Evolutionary conservation across 2,113 vertebrate species (phyloP), one percentile per base, ranked within the genome.

Genomic region (Rana temporaria): DNA sequence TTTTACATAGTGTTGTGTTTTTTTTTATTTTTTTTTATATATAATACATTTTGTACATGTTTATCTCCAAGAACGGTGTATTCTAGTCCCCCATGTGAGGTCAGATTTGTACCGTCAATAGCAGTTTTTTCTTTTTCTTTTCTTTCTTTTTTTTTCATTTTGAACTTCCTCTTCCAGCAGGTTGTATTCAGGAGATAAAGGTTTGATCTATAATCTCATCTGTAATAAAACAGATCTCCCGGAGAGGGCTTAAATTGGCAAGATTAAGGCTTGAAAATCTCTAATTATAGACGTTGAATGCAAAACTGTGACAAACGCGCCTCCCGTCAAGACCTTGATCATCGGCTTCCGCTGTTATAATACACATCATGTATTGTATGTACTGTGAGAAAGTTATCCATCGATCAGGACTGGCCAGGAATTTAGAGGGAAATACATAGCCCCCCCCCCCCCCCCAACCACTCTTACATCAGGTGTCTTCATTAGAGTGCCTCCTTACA

Each of bases 211-310:
- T 74, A 75, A 82, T 62, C 42, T 48, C 42, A 48, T 48, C 42
- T 70, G 66, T 80, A 80, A 80, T 80, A 66, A 30, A 48, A 53
- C 64, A 56, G 80, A 38, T 82, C 60, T 75, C 70, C 70, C 42
- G 70, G 70, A 8, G 48, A 59, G 70, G 69, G 24, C 56, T 55
- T 72, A 81, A 81, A 73, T 81, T 73, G 70, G 68, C 9, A 30
- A 55, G 79, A 52, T 60, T 59, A 20, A 19, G 42, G 48, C 56
- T 34, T 66, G 62, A 57, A 30, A 82, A 56, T 57, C 70, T 74
- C 48, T 74, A 65, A 75, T 74, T 82, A 65, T 42, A 62, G 30
- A n/a, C 72, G 30, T 19, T 56, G 60, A 56, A 59, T 34, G 30
- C 26, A 59, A 59, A 59, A 74, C 71, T 75, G 34, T 62, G 56